Base-by-base conservation (phyloP, 2,113 vertebrate genomes). In the Saccopteryx leptura region DNA sequence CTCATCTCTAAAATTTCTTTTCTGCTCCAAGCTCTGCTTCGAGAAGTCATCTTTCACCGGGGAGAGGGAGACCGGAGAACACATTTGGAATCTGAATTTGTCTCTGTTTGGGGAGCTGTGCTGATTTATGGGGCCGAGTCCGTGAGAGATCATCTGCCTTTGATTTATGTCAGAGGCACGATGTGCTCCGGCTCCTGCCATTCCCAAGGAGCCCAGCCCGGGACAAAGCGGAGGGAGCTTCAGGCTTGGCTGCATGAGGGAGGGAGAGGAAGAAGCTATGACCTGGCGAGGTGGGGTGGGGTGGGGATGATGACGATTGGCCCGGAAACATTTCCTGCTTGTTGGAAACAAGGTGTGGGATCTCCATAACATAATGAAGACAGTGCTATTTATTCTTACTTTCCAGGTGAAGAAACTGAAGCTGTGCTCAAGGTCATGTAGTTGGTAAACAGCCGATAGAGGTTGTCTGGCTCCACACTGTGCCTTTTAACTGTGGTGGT, bases 111-210 rank as follows among this genome's bases (percentile, higher is more conserved):
- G 88, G 95, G 74, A 97, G 90, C 84, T 50, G 61, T 65, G 26
- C 83, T 97, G 98, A 98, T 97, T 98, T 92, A 98, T 95, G 93
- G 92, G 90, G 90, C 97, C 4, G 33, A 96, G 86, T 84, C 83
- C 5, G 63, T 26, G 71, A 96, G 69, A 75, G 79, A 95, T 96
- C 95, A 86, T 93, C 46, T 72, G 60, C 79, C 31, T 95, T 83
- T 95, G 95, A 94, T 96, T 94, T 87, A 87, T 61, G 54, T 65
- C 75, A 26, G 39, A 56, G 26, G 17, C 87, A 31, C 6, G 17
- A 7, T 71, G 17, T 6, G 17, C 46, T 80, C n/a, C 50, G 69
- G 50, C 46, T 56, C 26, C 33, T 10, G 46, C 24, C 17, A 48
- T 68, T 84, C 82, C 71, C 0, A 1, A 46, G 83, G 60, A 63